Percentiles rank a stretch among this genome's conserved stretches.
Evolutionary conservation across 2,888 invertebrate genomes (phyloP).

Genomic region (Drosophila mercatorum): DNA sequence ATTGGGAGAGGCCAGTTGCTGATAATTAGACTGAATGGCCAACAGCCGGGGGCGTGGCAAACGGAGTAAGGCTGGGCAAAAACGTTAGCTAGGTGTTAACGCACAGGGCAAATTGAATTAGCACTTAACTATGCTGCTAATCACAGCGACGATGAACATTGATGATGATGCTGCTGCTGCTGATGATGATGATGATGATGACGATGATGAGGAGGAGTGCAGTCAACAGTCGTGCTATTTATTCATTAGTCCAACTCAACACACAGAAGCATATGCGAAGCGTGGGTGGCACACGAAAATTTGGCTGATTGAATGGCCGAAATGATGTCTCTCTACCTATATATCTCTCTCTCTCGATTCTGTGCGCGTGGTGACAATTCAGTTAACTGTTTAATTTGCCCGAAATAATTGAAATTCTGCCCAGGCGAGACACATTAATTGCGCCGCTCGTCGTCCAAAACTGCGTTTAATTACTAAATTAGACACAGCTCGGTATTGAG

Average conservation of each 20-base stretch:
- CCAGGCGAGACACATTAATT: conserved; percentile 54
- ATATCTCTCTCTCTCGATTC: background rate
- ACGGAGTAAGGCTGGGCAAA: conserved; percentile 34
- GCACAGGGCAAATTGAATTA: conserved; percentile 73
- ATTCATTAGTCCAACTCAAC: conserved; percentile 64
- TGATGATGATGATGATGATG: conserved; percentile 13
- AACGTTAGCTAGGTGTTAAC: conserved; percentile 73
- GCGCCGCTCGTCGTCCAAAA: conserved; percentile 32
- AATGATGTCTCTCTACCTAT: conserved; percentile 10
- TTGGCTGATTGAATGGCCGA: conserved; percentile 66
- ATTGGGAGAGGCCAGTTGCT: conserved; percentile 24
- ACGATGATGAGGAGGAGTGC: conserved; percentile 36
- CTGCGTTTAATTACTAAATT: conserved; percentile 79
- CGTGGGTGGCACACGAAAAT: conserved; percentile 38
- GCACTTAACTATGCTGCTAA: conserved; percentile 49
- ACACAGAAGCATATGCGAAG: conserved; percentile 15
- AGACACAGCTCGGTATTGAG: conserved; percentile 23
- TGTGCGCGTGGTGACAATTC: conserved; percentile 67
- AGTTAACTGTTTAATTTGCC: conserved; percentile 79
- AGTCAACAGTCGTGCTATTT: conserved; percentile 52
- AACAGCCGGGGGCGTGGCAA: conserved; percentile 29
- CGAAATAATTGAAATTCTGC: conserved; percentile 77
- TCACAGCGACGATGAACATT: conserved; percentile 5
- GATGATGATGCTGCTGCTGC: background rate
- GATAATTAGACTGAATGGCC: conserved; percentile 42